A percentile compares a stretch with the other conserved stretches of the same genome.
These are phyloP conservation scores for Progne subis DNA, from an alignment of 2,113 vertebrate genomes.

Conservation along the genomic window DNA sequence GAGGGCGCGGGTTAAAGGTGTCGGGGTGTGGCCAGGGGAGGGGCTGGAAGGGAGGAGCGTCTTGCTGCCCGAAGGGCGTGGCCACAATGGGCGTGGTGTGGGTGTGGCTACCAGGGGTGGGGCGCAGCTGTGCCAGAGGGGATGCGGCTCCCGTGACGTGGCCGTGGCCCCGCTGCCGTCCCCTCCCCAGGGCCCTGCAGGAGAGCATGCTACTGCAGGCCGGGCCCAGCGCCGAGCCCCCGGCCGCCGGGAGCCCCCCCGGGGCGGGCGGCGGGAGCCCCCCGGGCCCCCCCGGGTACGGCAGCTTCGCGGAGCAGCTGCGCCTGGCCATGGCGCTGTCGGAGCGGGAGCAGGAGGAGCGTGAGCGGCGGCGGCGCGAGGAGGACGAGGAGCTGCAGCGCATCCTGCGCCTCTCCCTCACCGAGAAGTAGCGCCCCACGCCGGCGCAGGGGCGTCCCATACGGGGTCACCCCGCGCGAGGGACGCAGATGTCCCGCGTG, in stretches of 20 bases:
- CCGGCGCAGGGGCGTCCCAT: neutral
- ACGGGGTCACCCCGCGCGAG: neutral
- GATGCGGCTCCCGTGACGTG: fast-evolving
- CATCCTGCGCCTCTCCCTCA: conserved; percentile 90
- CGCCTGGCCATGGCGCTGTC: conserved; percentile 90
- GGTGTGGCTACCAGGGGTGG: neutral
- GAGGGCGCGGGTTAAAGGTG: neutral
- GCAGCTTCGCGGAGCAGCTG: conserved; percentile 89
- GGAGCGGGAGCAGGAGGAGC: conserved; percentile 86
- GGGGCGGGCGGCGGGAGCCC: neutral
- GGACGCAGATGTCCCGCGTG: neutral
- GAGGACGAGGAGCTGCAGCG: conserved; percentile 89
- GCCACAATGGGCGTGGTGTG: neutral
- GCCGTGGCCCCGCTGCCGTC: neutral
- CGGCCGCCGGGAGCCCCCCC: neutral
- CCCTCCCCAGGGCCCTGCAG: conserved; percentile 83
- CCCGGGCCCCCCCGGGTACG: conserved; percentile 39
- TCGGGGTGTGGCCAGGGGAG: neutral
- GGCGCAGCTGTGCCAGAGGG: neutral
- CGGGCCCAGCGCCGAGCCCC: neutral
- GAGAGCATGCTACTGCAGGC: conserved; percentile 85
- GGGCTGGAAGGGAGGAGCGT: neutral
- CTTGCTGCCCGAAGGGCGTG: neutral
- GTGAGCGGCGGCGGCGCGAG: conserved; percentile 75
- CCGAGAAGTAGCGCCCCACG: conserved; percentile 81